Percentiles rank a stretch among this genome's conserved stretches.
Evolutionary conservation across 1,140 invertebrate genomes (phyloP).

Genomic region (Galleria mellonella): DNA sequence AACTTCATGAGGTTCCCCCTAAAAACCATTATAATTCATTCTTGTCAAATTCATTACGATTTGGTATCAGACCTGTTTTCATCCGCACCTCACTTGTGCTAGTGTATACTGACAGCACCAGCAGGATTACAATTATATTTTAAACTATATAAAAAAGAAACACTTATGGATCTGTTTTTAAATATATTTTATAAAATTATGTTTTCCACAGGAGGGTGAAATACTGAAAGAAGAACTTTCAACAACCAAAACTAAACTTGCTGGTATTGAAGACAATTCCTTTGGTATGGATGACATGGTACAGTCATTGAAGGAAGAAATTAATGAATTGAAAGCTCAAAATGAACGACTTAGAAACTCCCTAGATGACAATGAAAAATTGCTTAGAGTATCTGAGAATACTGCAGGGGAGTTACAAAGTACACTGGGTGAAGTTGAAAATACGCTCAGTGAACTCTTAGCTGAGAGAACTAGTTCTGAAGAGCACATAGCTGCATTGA

Average conservation of each 20-base stretch:
- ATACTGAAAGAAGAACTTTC: slow-evolving; percentile 79
- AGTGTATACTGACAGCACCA: no score
- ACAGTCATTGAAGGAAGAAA: slow-evolving; percentile 75
- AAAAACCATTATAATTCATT: no score
- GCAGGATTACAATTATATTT: no score
- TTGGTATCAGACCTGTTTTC: no score
- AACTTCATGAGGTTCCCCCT: no score
- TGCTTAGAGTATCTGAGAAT: slow-evolving; percentile 62
- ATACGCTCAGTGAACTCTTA: slow-evolving; percentile 65
- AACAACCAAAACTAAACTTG: slow-evolving; percentile 76
- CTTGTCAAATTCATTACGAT: no score
- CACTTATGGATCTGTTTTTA: no score
- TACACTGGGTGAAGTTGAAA: slow-evolving; percentile 59
- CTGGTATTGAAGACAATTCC: slow-evolving; percentile 79
- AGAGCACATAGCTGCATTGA: slow-evolving; percentile 60
- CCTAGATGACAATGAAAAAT: slow-evolving; percentile 61
- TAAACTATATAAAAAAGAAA: no score
- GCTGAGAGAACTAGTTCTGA: slow-evolving; percentile 52
- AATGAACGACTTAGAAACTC: slow-evolving; percentile 63
- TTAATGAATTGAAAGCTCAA: slow-evolving; percentile 66
- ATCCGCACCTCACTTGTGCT: no score
- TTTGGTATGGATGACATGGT: slow-evolving; percentile 85
- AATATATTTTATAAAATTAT: no score
- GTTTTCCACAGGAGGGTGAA: slow-evolving; percentile 77
- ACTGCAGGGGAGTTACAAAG: slow-evolving; percentile 62